phyloP scores from a whole-genome alignment of 2,797 vertebrate species.

The Sebastes iracundus region DNA sequence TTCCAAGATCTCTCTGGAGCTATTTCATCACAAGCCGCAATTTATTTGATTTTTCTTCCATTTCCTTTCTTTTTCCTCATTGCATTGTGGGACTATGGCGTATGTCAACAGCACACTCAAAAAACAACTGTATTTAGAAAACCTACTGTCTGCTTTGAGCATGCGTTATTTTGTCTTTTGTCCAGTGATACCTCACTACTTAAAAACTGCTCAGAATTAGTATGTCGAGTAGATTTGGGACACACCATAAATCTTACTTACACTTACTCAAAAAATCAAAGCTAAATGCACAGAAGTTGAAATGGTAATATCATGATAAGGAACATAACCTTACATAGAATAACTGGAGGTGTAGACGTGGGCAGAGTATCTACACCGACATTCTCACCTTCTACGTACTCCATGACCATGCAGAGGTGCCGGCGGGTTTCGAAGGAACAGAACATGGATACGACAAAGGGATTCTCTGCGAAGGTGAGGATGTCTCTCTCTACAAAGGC shows the following conservation, averaged over 20 bases:
- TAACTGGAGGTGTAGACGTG: background rate
- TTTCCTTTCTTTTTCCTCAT: background rate
- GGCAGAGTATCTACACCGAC: background rate
- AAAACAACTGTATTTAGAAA: background rate
- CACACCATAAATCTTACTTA: background rate
- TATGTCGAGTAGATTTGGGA: background rate
- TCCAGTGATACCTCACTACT: background rate
- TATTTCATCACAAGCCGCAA: background rate
- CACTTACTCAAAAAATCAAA: background rate
- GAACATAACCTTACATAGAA: background rate
- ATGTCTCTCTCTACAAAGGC: slow-evolving; percentile 95
- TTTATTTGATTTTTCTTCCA: background rate
- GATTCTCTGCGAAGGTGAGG: slow-evolving; percentile 95
- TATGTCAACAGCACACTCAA: background rate
- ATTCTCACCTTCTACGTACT: slow-evolving; percentile 91
- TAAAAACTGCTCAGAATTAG: background rate
- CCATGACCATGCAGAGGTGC: slow-evolving; percentile 97
- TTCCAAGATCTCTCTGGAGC: background rate
- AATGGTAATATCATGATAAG: background rate
- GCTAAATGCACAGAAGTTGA: background rate
- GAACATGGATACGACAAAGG: slow-evolving; percentile 96
- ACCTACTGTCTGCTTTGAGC: background rate
- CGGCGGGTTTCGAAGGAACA: slow-evolving; percentile 93
- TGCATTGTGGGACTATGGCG: background rate
- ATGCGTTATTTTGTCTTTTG: background rate